Base-by-base conservation (phyloP, 1,140 invertebrate species). In the Heliconius eleuchia region DNA sequence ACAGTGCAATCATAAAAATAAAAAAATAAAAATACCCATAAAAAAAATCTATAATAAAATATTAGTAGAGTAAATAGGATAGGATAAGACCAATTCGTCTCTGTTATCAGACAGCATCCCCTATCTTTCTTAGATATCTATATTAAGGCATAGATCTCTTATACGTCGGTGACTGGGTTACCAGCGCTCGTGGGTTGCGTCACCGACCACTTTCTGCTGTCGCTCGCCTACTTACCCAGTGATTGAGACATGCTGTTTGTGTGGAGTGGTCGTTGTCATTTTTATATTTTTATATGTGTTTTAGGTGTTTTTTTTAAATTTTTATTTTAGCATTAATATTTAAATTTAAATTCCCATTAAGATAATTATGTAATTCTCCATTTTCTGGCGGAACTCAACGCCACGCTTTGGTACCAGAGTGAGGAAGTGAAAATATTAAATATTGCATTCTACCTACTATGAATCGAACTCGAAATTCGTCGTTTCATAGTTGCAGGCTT, bases 191-290 rank as follows among this genome's bases (percentile, higher is more conserved):
- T 19, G 50, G 89, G 87, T 94, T 94, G 92, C 92, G 87, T 94
- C 89, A 94, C 55, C 75, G 77, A 88, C 89, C 88, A 92, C 92
- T 94, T 94, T 94, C 92, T 92, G 92, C 92, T 92, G 91, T 91
- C 90, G 92, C 83, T 92, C 86, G 87, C 92, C 92, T 91, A 94
- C 88, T 92, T 94, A 94, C 89, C 91, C 91, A 92, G 83, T 92
- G 89, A 92, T 84, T 89, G 91, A 87, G 87, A 92, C 91, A 73
- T 82, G 37, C 66, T n/a, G 37, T 18, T 71, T n/a, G 0, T 11
- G 70, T 73, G 83, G 52, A 90, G 86, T 90, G 92, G 90, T 80
- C 77, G 60, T 70, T 71, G 34, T 6, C 18, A 8, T 37, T 71
- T 71, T 16, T 71, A 37, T 71, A 13, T 34, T 37, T 34, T 30